Conservation (phyloP, 2,888 invertebrate species). For the Homarus gammarus region DNA sequence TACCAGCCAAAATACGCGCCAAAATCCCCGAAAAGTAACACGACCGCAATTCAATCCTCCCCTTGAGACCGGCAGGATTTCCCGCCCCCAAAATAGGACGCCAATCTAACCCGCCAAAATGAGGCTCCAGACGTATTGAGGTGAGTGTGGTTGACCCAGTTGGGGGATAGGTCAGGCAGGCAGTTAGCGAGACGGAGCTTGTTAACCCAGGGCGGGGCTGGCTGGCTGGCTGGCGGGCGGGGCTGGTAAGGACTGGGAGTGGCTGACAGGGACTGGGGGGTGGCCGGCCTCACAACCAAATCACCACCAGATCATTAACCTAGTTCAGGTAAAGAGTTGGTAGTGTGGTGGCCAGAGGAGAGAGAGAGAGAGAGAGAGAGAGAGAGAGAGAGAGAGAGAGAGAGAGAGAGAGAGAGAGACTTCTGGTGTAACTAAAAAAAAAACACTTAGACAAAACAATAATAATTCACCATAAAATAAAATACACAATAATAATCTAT, state of each 20-base stretch:
- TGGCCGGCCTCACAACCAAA: neutral
- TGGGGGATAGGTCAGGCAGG: neutral
- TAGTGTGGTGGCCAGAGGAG: slow-evolving; percentile 18
- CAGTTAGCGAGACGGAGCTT: neutral
- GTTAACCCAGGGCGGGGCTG: neutral
- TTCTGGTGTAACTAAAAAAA: too few relatives aligned
- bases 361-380: slow-evolving; percentile 38
- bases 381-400: slow-evolving; percentile 46
- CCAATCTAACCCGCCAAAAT: neutral
- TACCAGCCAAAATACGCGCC: too few relatives aligned
- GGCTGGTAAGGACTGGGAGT: neutral
- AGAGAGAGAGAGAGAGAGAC: too few relatives aligned
- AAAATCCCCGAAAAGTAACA: too few relatives aligned
- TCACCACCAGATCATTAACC: neutral
- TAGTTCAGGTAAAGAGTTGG: slow-evolving; percentile 18
- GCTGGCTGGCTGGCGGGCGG: neutral
- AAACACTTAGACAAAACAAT: too few relatives aligned
- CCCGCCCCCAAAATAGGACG: too few relatives aligned
- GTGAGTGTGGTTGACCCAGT: neutral
- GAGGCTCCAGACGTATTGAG: neutral
- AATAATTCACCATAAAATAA: too few relatives aligned
- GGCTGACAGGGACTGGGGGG: neutral
- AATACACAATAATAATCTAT: too few relatives aligned
- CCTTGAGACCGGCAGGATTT: too few relatives aligned
- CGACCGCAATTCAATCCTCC: too few relatives aligned